Evolutionary conservation across 2,797 vertebrate species (phyloP).

Genomic region (Spinus olivaceus): DNA sequence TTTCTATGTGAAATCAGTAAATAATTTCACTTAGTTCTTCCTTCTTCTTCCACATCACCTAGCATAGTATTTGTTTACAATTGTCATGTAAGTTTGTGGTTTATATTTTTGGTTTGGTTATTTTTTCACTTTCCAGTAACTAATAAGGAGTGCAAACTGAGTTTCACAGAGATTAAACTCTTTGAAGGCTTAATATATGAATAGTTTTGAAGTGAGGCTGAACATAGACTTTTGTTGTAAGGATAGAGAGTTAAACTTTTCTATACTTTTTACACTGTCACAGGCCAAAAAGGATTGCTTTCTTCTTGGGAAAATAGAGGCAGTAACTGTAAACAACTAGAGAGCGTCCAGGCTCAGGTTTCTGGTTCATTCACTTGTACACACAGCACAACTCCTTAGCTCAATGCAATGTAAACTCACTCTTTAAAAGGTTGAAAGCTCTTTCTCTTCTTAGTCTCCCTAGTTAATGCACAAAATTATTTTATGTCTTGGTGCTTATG

Average conservation of each 20-base stretch:
- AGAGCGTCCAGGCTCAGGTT: background rate
- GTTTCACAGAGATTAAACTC: background rate
- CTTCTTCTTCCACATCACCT: background rate
- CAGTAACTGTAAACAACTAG: background rate
- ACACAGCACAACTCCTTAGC: background rate
- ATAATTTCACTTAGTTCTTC: background rate
- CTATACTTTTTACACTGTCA: background rate
- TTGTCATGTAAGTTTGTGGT: background rate
- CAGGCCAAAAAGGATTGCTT: background rate
- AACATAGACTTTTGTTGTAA: background rate
- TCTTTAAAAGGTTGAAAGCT: background rate
- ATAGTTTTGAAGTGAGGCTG: background rate
- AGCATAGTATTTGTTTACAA: background rate
- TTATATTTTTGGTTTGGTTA: accelerated
- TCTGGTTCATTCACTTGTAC: background rate
- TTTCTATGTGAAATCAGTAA: background rate
- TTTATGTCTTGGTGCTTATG: background rate
- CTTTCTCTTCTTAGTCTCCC: background rate
- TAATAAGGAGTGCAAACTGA: background rate
- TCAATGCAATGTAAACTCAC: background rate
- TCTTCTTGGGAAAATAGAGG: background rate
- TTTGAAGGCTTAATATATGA: background rate
- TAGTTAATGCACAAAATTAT: background rate
- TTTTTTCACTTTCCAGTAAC: background rate
- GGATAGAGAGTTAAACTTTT: background rate